These are phyloP conservation scores for Chascanopsetta lugubris DNA, from an alignment of 2,113 vertebrate genomes.

Conservation along the genomic window DNA sequence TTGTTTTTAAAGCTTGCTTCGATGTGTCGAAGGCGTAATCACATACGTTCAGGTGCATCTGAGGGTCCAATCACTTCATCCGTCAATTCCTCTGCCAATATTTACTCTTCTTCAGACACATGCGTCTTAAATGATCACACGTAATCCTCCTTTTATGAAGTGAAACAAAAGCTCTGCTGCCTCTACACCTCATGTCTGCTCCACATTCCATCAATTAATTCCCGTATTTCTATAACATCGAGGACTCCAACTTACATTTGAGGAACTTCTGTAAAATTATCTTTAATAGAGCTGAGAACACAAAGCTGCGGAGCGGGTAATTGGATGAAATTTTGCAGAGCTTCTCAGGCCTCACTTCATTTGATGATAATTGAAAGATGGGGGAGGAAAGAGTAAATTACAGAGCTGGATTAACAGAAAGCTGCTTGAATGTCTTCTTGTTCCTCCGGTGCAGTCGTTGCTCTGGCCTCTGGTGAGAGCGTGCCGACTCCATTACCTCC, in stretches of 20 bases:
- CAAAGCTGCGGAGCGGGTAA: slow-evolving; percentile 75
- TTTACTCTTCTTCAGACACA: neutral
- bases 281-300: slow-evolving; percentile 79
- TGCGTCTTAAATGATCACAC: neutral
- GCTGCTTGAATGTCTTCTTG: slow-evolving; percentile 71
- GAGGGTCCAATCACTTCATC: neutral
- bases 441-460: slow-evolving; percentile 68
- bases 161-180: slow-evolving; percentile 4
- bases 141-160: neutral
- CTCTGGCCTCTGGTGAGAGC: slow-evolving; percentile 71
- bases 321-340: slow-evolving; percentile 76
- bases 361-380: slow-evolving; percentile 83
- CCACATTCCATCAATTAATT: slow-evolving; percentile 49
- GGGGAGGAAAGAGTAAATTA: slow-evolving; percentile 73
- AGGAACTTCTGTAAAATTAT: slow-evolving; percentile 64
- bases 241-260: slow-evolving; percentile 48
- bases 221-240: slow-evolving; percentile 43
- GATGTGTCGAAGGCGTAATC: too few relatives aligned
- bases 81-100: slow-evolving; percentile 2
- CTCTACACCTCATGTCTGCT: slow-evolving; percentile 35
- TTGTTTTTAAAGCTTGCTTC: too few relatives aligned
- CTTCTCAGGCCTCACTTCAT: slow-evolving; percentile 76
- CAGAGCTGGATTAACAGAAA: slow-evolving; percentile 75
- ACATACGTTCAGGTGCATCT: too few relatives aligned
- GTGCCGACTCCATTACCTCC: slow-evolving; percentile 63